These are phyloP conservation scores for Trachelus troglodyta DNA, from an alignment of 2,888 invertebrate genomes.

Conservation along the genomic window DNA sequence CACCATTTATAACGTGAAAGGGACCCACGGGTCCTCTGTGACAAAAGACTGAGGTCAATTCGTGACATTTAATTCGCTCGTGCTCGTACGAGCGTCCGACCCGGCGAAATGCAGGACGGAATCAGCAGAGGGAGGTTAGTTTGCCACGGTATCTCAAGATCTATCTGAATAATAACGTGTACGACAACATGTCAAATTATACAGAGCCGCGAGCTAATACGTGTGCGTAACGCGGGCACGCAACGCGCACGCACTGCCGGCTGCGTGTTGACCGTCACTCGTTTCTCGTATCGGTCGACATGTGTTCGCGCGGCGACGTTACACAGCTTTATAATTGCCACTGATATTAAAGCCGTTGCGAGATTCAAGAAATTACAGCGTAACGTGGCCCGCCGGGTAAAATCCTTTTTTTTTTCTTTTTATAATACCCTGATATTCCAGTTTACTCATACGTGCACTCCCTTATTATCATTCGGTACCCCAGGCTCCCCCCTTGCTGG, in stretches of 20 bases:
- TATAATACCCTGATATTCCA: constrained; percentile 11
- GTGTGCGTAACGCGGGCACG: constrained; percentile 30
- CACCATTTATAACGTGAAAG: not conserved
- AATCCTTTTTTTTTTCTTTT: not conserved
- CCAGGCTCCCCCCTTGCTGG: not conserved
- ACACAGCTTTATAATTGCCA: constrained; percentile 56
- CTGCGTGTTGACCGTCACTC: constrained; percentile 36
- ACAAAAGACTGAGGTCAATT: not conserved
- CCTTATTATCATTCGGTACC: not conserved
- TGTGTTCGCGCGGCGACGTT: constrained; percentile 50
- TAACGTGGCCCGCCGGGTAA: constrained; percentile 8
- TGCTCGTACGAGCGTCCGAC: not conserved
- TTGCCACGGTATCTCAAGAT: constrained; percentile 59
- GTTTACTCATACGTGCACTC: not conserved
- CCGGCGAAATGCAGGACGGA: constrained; percentile 21
- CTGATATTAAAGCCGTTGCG: constrained; percentile 30
- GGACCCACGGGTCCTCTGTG: too few relatives aligned
- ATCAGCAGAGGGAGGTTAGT: constrained; percentile 30
- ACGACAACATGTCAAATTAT: constrained; percentile 67
- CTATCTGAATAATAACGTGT: constrained; percentile 67
- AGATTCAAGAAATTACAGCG: constrained; percentile 32
- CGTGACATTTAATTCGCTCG: constrained; percentile 6
- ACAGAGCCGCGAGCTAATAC: constrained; percentile 53
- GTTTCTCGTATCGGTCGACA: constrained; percentile 36
- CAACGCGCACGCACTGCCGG: constrained; percentile 32